A percentile compares a stretch with the other conserved stretches of the same genome.
phyloP scores from a whole-genome alignment of 2,113 vertebrate species.

The Catharus minimus region DNA sequence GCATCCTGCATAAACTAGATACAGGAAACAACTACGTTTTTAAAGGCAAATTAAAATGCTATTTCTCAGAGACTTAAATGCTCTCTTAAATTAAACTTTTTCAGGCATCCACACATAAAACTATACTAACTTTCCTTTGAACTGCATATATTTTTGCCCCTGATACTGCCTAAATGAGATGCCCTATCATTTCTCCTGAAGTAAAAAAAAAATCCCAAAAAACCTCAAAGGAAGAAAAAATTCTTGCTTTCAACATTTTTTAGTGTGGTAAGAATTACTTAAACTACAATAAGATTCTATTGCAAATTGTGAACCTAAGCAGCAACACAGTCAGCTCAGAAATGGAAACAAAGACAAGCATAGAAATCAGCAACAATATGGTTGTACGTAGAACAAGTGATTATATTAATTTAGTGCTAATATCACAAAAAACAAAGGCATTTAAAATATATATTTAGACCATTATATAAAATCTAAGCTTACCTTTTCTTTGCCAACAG shows the following conservation, averaged over 20 bases:
- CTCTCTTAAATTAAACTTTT: neutral
- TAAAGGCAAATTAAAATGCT: neutral
- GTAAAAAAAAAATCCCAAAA: neutral
- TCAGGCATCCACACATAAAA: neutral
- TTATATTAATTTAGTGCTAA: neutral
- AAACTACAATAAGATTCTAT: neutral
- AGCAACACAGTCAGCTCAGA: neutral
- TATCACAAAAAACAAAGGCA: neutral
- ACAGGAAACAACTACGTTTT: neutral
- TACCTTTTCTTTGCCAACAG: constrained; percentile 97
- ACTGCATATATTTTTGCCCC: neutral
- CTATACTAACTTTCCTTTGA: neutral
- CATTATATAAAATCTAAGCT: neutral
- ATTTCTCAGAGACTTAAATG: neutral
- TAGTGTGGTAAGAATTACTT: neutral
- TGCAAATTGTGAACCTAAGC: neutral
- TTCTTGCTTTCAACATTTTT: neutral
- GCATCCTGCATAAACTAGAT: constrained; percentile 98
- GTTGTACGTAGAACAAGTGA: neutral
- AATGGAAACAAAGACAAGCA: neutral
- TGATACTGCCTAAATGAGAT: neutral
- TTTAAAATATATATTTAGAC: neutral
- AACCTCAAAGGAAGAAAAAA: neutral
- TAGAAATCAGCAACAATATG: neutral
- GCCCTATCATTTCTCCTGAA: neutral